Conservation (phyloP, 1,140 invertebrate species). For the Cyclina sinensis region DNA sequence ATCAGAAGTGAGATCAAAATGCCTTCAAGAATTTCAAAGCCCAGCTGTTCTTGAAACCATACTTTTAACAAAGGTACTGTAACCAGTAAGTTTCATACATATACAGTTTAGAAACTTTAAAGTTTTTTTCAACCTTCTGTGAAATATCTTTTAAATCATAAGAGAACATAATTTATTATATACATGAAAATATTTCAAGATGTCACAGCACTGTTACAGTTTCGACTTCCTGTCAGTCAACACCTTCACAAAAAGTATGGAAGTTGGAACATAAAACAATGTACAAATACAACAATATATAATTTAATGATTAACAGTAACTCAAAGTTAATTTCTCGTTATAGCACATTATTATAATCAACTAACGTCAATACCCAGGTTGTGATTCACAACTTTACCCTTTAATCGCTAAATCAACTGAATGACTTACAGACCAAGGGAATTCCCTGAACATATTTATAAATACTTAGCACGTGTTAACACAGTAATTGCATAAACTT, state of each 20-base stretch:
- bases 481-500: too few relatives aligned
- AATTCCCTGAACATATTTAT: too few relatives aligned
- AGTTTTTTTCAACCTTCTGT: too few relatives aligned
- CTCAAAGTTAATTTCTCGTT: constrained; percentile 62
- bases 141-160: too few relatives aligned
- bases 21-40: neutral
- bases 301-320: constrained; percentile 67
- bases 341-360: constrained; percentile 42
- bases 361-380: constrained; percentile 57
- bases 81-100: too few relatives aligned
- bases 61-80: neutral
- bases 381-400: constrained; percentile 63
- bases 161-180: too few relatives aligned
- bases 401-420: constrained; percentile 35
- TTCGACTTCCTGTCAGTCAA: neutral
- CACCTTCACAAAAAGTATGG: neutral
- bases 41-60: neutral
- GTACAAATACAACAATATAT: constrained; percentile 63
- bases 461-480: too few relatives aligned
- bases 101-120: too few relatives aligned
- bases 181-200: too few relatives aligned
- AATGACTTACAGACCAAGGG: constrained; percentile 10
- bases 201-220: too few relatives aligned
- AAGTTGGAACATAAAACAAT: neutral
- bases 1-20: neutral